Evolutionary conservation across 2,888 invertebrate species (phyloP).

Genomic region (Agriopis marginaria): DNA sequence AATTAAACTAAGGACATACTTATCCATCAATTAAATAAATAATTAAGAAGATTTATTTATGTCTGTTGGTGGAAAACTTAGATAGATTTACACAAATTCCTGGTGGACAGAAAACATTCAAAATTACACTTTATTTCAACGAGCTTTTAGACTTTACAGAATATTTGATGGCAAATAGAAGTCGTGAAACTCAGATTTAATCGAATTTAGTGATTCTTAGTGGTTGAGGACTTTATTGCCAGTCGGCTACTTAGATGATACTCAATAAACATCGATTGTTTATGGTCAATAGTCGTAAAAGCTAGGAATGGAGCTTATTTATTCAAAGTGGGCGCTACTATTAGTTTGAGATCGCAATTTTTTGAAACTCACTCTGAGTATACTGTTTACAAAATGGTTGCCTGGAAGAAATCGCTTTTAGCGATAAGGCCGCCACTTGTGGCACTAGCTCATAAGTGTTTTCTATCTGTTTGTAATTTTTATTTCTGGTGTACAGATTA

Average conservation of each 20-base stretch:
- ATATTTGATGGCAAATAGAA: not conserved
- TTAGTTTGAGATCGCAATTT: slow-evolving; percentile 10
- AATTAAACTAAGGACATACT: slow-evolving; percentile 49
- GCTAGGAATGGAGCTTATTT: slow-evolving; percentile 39
- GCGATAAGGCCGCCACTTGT: no score
- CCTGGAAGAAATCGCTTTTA: no score
- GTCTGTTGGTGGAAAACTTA: slow-evolving; percentile 43
- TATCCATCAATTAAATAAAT: slow-evolving; percentile 46
- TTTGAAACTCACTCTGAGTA: not conserved
- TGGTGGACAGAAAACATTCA: not conserved
- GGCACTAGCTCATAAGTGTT: no score
- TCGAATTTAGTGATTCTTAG: slow-evolving; percentile 52
- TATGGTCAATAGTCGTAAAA: slow-evolving; percentile 60
- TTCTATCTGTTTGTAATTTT: no score
- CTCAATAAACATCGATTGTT: slow-evolving; percentile 54
- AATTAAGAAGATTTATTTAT: slow-evolving; percentile 50
- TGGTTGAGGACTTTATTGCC: slow-evolving; percentile 48
- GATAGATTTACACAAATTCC: slow-evolving; percentile 7
- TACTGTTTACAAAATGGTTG: not conserved
- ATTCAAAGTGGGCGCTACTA: slow-evolving; percentile 35
- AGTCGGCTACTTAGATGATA: slow-evolving; percentile 54
- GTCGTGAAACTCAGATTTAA: slow-evolving; percentile 26
- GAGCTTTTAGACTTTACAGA: not conserved
- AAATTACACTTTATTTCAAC: slow-evolving; percentile 6
- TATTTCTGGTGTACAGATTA: no score